Percentiles rank a stretch among this genome's conserved stretches.
These are phyloP conservation scores for Tauraco erythrolophus DNA, from an alignment of 2,113 vertebrate species.

Conservation along the genomic window DNA sequence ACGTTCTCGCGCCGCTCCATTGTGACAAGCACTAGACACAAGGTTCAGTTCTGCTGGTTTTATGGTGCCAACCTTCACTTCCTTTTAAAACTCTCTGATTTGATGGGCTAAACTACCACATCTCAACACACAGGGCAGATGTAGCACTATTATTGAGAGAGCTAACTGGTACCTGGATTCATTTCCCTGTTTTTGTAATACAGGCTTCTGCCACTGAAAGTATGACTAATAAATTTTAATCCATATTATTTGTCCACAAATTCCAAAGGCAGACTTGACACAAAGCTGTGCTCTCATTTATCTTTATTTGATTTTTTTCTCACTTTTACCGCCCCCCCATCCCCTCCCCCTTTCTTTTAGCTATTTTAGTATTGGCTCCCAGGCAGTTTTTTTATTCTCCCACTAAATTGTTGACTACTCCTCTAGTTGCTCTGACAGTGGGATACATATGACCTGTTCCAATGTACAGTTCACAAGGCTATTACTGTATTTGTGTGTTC, in stretches of 20 bases:
- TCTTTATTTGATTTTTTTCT: not conserved
- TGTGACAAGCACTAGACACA: not conserved
- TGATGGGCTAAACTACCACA: not conserved
- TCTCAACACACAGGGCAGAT: not conserved
- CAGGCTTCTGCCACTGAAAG: not conserved
- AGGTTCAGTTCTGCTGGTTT: not conserved
- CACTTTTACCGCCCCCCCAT: not conserved
- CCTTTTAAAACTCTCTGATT: not conserved
- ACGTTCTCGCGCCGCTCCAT: accelerated
- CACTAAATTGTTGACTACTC: not conserved
- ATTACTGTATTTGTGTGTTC: not conserved
- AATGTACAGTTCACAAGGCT: not conserved
- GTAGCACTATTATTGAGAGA: accelerated
- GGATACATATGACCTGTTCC: not conserved
- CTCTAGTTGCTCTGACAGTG: not conserved
- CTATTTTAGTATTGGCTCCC: not conserved
- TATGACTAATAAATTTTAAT: not conserved
- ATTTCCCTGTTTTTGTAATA: not conserved
- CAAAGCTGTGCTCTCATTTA: not conserved
- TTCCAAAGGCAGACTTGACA: not conserved
- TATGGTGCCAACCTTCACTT: not conserved
- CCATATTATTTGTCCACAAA: not conserved
- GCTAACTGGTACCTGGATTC: not conserved
- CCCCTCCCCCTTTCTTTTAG: not conserved
- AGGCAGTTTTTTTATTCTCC: not conserved